Evolutionary conservation across 2,888 invertebrate genomes (phyloP), one percentile per base, ranked within the genome.

Genomic region (Dorcus parallelipipedus): DNA sequence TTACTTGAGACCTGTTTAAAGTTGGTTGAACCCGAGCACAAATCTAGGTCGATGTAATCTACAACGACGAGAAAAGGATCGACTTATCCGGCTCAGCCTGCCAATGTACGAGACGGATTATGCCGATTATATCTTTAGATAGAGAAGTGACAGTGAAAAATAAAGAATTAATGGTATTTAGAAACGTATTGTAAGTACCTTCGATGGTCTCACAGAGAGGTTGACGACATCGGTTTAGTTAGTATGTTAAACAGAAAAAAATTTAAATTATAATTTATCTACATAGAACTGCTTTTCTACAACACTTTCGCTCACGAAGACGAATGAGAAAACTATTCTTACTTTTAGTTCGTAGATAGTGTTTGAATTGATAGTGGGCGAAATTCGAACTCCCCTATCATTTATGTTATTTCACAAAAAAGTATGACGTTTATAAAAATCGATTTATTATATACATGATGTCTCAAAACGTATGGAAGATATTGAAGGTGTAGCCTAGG

Each of bases 91-190:
- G 23, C 17, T 41, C 40, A 17, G 14, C 23, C 20, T 52, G 43
- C 17, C 43, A 38, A 33, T 8, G 50, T 51, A 56, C 10, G 56
- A 54, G 52, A 58, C 41, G 52, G 59, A 55, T 38, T 14, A 45
- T 20, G 54, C 38, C 45, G 43, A 54, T 33, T 47, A 48, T 55
- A 54, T 64, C 66, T 62, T 61, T 59, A 55, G 62, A 64, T 60
- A 67, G 67, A 72, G 71, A 71, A 71, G 71, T 70, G 72, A 71
- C 70, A 73, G 72, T 73, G 71, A 71, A 71, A 71, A 72, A 71
- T 70, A 68, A 67, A 64, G 59, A 68, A 67, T 68, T 68, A 62
- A 61, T 64, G 58, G 58, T 55, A 61, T 58, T 58, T 59, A 59
- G 58, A 62, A 54, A 55, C 54, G 54, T 33, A 33, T 33, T 33